Evolutionary conservation across 1,140 invertebrate genomes (phyloP), one percentile per base, ranked within the genome.

Genomic region (Brachystomella parvula): DNA sequence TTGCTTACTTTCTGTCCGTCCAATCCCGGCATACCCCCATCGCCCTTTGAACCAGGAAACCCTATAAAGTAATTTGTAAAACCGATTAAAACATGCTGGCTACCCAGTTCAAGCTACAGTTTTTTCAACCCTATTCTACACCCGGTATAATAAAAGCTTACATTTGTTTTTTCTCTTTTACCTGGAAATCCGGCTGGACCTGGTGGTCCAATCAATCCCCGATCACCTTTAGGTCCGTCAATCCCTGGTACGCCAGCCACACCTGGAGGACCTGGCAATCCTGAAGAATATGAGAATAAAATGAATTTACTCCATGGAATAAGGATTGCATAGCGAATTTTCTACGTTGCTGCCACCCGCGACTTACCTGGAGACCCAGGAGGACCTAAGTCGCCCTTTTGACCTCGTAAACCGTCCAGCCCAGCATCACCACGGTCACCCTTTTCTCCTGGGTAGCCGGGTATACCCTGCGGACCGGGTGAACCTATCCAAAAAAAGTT

Each of bases 331-430:
- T n/a, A n/a, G n/a, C 44, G 28, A 24, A 62, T 72, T 75, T 6
- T 49, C 44, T n/a, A 56, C 49, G 49, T 89, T 89, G 26, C 86
- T 84, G 21, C 80, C 77, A 30, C 89, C 89, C 21, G 82, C 81
- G 2, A 78, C 79, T 3, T n/a, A n/a, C 88, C 89, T 69, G 82
- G 80, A 33, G 61, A 24, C 24, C 77, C 77, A 28, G 60, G 28
- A n/a, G n/a, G n/a, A n/a, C n/a, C n/a, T n/a, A n/a, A n/a, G 47
- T 84, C 81, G 3, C 90, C 89, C 28, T 66, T 61, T 12, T 26
- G 31, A 3, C 63, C 64, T 3, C 33, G 6, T 9, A 24, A 47
- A 12, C 15, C 56, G 29, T 24, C 24, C 21, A 61, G 24, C 12
- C 58, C 64, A 57, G 44, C 32, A 31, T 63, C 60, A 21, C 58